These are phyloP conservation scores for Arion vulgaris DNA, from an alignment of 1,140 invertebrate species.

Conservation along the genomic window DNA sequence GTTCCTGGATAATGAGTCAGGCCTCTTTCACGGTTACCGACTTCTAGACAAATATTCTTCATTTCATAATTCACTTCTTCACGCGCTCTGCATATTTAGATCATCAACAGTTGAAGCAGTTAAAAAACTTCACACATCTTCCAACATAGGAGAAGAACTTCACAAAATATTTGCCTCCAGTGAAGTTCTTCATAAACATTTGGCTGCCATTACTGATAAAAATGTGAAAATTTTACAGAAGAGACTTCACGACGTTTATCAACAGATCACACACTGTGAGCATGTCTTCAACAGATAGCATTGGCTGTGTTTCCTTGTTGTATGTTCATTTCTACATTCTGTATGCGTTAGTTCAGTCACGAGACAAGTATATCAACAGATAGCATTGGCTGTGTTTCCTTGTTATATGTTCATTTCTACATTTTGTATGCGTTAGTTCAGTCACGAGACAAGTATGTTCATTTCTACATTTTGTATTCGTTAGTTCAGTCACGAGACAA, in stretches of 20 bases:
- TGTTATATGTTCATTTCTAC: no score
- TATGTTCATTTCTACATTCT: neutral
- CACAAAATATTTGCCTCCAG: constrained; percentile 67
- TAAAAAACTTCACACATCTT: constrained; percentile 75
- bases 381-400: no score
- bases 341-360: no score
- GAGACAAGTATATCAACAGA: no score
- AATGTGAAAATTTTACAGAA: constrained; percentile 84
- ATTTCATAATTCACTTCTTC: constrained; percentile 84
- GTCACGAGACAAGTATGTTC: no score
- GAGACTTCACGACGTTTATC: constrained; percentile 81
- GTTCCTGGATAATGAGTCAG: constrained; percentile 91
- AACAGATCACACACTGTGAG: constrained; percentile 82
- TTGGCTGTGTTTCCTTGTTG: neutral
- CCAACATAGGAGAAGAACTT: constrained; percentile 74
- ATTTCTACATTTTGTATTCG: no score
- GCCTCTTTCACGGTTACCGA: constrained; percentile 87
- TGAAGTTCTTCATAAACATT: constrained; percentile 77
- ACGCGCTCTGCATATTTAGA: constrained; percentile 86
- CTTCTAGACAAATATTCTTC: constrained; percentile 87
- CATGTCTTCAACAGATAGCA: constrained; percentile 35
- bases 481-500: no score
- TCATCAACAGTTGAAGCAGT: constrained; percentile 80
- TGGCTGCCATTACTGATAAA: constrained; percentile 85
- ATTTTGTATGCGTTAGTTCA: no score